Evolutionary conservation across 2,797 vertebrate genomes (phyloP).

Genomic region (Esox masquinongy): DNA sequence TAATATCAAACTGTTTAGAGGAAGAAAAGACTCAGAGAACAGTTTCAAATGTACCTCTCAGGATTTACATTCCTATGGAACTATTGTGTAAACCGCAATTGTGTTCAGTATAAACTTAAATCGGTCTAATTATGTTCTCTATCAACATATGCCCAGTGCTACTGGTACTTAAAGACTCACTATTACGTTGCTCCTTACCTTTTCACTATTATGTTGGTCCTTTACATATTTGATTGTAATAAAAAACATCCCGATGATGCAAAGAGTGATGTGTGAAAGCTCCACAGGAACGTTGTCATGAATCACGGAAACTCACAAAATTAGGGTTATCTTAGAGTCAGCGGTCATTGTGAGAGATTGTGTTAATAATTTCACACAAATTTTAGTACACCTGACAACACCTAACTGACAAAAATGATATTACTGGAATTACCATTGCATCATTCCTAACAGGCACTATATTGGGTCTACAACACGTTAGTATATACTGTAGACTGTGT

Average conservation of each 20-base stretch:
- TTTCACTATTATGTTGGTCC: too few relatives aligned
- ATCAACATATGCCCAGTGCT: too few relatives aligned
- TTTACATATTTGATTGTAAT: too few relatives aligned
- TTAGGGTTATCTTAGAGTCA: background rate
- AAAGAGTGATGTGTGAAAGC: background rate
- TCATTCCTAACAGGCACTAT: background rate
- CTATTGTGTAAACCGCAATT: too few relatives aligned
- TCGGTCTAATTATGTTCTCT: too few relatives aligned
- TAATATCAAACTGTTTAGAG: conserved; percentile 40
- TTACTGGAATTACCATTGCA: background rate
- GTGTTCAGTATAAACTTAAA: too few relatives aligned
- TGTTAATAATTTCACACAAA: background rate
- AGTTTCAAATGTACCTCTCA: too few relatives aligned
- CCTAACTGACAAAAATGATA: background rate
- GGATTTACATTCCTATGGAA: too few relatives aligned
- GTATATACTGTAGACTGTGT: background rate
- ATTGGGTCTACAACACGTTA: background rate
- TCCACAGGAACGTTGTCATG: background rate
- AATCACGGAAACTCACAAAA: background rate
- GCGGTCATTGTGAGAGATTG: background rate
- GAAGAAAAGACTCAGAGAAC: conserved; percentile 30
- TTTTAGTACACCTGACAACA: background rate
- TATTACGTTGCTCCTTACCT: too few relatives aligned
- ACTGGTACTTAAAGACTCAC: too few relatives aligned
- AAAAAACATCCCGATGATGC: too few relatives aligned